Base-by-base conservation (phyloP, 2,888 invertebrate genomes). In the Xestia ashworthii region DNA sequence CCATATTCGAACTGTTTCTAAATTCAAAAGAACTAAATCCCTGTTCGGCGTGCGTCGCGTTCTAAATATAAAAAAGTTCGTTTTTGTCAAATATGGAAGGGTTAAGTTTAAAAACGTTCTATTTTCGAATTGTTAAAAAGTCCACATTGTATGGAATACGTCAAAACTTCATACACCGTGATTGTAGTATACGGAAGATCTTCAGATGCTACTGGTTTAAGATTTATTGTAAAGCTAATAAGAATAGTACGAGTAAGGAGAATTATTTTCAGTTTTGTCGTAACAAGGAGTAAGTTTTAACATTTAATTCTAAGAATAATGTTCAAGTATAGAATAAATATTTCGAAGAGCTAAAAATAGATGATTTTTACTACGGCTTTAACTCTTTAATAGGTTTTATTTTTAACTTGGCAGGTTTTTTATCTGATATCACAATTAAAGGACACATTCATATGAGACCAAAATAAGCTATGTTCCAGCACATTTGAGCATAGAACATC, bases 31-130 rank as follows among this genome's bases (percentile, higher is more conserved):
- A 96, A 94, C 92, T 90, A 93, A 94, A 95, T 95, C 95, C 94
- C 94, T 93, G 95, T 96, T 95, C 95, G 92, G 92, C 87, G 91
- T 93, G 94, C 95, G 95, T 94, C 93, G 93, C 91, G 95, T 95
- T 96, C 96, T 95, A 96, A 96, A 96, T 96, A 94, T 96, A 96
- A 95, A 95, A 90, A 94, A 94, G 90, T 91, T 93, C 93, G 94
- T 96, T 96, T 96, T 96, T 95, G 96, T 96, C 95, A 96, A 96
- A 96, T 96, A 96, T 96, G 96, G 96, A 96, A 96, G 96, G 96
- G 96, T 96, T 96, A 96, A 95, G 96, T 96, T 96, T 96, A 95
- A 96, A 96, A 96, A 96, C 96, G 94, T 96, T 96, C 96, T 96
- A 96, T 96, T 96, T 96, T 96, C 83, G 95, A 96, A 95, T 96